These are phyloP conservation scores for Margarornis squamiger DNA, from an alignment of 2,797 vertebrate species.

Conservation along the genomic window DNA sequence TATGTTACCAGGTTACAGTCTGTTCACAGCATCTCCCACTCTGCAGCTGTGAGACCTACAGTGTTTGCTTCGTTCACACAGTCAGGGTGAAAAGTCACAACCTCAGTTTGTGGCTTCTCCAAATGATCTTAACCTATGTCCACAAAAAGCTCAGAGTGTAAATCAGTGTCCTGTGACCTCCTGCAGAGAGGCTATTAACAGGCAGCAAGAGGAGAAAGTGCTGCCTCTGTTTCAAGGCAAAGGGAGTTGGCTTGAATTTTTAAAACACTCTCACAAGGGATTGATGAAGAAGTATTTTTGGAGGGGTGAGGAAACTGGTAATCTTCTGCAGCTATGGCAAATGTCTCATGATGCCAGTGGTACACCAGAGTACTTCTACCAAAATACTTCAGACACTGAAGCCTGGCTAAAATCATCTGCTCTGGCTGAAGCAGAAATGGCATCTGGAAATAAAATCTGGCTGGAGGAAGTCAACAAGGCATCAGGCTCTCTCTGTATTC, in stretches of 20 bases:
- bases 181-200: background rate
- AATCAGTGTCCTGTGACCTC: background rate
- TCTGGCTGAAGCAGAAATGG: background rate
- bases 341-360: background rate
- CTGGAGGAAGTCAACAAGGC: background rate
- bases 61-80: background rate
- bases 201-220: background rate
- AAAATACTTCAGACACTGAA: background rate
- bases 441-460: background rate
- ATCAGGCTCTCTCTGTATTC: background rate
- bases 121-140: background rate
- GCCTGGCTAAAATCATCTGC: background rate
- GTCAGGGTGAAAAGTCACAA: background rate
- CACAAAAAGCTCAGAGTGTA: background rate
- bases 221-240: background rate
- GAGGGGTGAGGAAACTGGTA: background rate
- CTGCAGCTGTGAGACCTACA: background rate
- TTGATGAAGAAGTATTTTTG: background rate
- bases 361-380: background rate
- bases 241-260: background rate
- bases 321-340: background rate
- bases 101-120: background rate
- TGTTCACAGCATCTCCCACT: background rate
- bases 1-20: background rate
- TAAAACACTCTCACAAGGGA: background rate